Evolutionary conservation across 2,113 vertebrate genomes (phyloP).

Genomic region (Sturnira hondurensis): DNA sequence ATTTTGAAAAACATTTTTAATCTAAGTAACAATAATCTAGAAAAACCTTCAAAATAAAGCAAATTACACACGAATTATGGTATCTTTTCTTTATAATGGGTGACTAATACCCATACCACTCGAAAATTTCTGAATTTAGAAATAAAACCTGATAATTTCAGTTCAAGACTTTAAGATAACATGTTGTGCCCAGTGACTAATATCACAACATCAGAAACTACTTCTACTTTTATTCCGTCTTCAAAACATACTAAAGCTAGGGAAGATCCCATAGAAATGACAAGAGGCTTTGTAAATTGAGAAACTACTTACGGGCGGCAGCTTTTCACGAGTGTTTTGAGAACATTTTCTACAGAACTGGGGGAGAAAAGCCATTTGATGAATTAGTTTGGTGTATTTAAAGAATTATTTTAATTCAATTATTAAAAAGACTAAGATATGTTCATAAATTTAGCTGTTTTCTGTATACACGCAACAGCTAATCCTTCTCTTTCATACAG

Average conservation of each 20-base stretch:
- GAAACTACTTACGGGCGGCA: conserved; percentile 94
- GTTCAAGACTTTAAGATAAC: neutral
- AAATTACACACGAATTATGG: neutral
- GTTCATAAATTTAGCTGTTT: conserved; percentile 75
- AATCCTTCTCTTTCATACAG: conserved; percentile 58
- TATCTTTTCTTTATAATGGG: neutral
- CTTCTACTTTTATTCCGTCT: conserved; percentile 34
- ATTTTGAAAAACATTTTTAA: conserved; percentile 12
- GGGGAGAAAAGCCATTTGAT: conserved; percentile 50
- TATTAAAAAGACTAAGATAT: conserved; percentile 44
- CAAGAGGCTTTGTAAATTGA: conserved; percentile 48
- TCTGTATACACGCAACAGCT: conserved; percentile 80
- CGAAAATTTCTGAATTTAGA: conserved; percentile 16
- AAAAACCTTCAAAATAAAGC: conserved; percentile 25
- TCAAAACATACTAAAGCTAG: conserved; percentile 15
- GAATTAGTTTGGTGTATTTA: conserved; percentile 38
- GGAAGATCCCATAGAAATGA: neutral
- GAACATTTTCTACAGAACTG: conserved; percentile 95
- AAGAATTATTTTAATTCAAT: conserved; percentile 55
- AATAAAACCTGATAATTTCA: conserved; percentile 19
- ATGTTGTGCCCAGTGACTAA: neutral
- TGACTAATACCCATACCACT: neutral
- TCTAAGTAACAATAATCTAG: neutral
- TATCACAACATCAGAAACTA: neutral
- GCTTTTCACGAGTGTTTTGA: conserved; percentile 96